Evolutionary conservation across 2,113 vertebrate genomes (phyloP).

Genomic region (rat (Rattus norvegicus)): GRCr8 NC_086019.1:175375501-175376000

Average conservation of each 20-base stretch:
- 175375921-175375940: neutral
- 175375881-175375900: neutral
- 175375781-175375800: neutral
- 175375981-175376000: too few relatives aligned
- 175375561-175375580: neutral
- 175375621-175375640: neutral
- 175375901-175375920: neutral
- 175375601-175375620: neutral
- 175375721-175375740: neutral
- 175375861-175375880: neutral
- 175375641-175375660: too few relatives aligned
- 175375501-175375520: neutral
- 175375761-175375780: neutral
- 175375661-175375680: neutral
- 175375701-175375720: neutral
- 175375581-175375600: neutral
- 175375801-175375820: neutral
- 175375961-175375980: neutral
- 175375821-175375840: neutral
- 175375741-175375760: neutral
- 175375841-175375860: neutral
- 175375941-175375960: neutral
- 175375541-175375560: neutral
- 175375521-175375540: neutral
- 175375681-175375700: neutral